Conservation (phyloP, 2,797 vertebrate genomes). For the Gastrophryne carolinensis region DNA sequence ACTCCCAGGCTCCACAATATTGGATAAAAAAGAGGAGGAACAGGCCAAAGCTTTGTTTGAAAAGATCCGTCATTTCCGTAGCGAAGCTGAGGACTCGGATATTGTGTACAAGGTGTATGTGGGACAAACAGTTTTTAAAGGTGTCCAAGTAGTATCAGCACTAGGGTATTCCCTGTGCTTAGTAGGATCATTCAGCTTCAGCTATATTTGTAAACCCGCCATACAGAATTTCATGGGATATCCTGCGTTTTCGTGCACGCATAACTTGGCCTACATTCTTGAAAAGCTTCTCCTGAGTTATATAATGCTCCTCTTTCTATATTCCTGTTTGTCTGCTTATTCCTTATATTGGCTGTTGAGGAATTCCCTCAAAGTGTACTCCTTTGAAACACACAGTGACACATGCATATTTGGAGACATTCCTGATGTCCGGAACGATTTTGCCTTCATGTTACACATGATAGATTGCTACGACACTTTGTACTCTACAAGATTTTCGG, state of each 20-base stretch:
- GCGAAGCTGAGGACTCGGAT: conserved; percentile 74
- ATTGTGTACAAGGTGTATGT: conserved; percentile 79
- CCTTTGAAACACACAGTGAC: conserved; percentile 69
- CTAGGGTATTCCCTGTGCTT: conserved; percentile 71
- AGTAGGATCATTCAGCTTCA: conserved; percentile 72
- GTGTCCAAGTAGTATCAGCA: conserved; percentile 67
- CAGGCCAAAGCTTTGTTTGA: conserved; percentile 79
- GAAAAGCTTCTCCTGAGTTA: conserved; percentile 74
- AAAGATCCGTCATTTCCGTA: conserved; percentile 74
- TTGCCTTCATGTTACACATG: conserved; percentile 83
- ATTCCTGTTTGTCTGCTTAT: conserved; percentile 72
- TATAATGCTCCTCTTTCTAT: conserved; percentile 69
- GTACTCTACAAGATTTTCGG: conserved; percentile 73
- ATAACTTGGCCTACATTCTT: conserved; percentile 74
- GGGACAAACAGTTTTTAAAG: conserved; percentile 74
- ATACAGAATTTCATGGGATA: conserved; percentile 70
- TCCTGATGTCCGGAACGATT: conserved; percentile 75
- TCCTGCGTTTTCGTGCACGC: conserved; percentile 72
- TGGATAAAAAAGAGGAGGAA: conserved; percentile 77
- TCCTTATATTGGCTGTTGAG: conserved; percentile 74
- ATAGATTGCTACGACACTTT: conserved; percentile 77
- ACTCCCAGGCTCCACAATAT: conserved; percentile 51
- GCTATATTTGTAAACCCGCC: conserved; percentile 68
- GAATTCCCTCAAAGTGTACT: conserved; percentile 73
- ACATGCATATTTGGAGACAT: conserved; percentile 65